A percentile compares a stretch with the other conserved stretches of the same genome.
Evolutionary conservation across 2,888 invertebrate species (phyloP).

Genomic region (Yponomeuta evonymella): DNA sequence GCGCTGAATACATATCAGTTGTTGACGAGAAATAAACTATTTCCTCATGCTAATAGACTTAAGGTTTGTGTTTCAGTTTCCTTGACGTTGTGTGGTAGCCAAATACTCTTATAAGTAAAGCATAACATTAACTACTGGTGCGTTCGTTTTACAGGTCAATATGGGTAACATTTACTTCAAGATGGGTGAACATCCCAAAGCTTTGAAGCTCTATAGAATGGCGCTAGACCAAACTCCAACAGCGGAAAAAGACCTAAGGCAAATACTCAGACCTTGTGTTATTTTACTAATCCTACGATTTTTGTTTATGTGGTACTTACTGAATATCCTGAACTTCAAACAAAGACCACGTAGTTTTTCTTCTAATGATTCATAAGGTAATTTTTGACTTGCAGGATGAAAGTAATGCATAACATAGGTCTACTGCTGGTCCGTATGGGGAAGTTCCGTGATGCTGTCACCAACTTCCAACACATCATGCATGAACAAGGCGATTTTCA

Average conservation of each 20-base stretch:
- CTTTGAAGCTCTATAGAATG: conserved; percentile 98
- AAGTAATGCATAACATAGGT: conserved; percentile 98
- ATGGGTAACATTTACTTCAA: conserved; percentile 99
- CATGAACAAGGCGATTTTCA: conserved; percentile 94
- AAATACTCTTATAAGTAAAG: no score
- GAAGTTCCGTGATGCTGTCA: conserved; percentile 96
- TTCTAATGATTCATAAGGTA: not conserved
- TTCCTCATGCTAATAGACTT: conserved; percentile 93
- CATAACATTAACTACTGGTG: no score
- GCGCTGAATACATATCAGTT: conserved; percentile 96
- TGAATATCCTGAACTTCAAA: no score
- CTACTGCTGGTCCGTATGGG: conserved; percentile 96
- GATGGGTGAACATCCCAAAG: conserved; percentile 94
- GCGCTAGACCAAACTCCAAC: conserved; percentile 97
- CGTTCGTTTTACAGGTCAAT: conserved; percentile 72
- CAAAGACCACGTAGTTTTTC: no score
- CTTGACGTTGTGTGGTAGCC: no score
- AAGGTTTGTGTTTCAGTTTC: conserved; percentile 76
- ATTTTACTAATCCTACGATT: no score
- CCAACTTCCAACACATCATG: conserved; percentile 98
- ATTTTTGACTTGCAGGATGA: conserved; percentile 77
- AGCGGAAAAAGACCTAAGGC: conserved; percentile 94
- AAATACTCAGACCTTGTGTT: conserved; percentile 21
- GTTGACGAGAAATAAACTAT: conserved; percentile 94
- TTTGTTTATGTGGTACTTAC: no score